Percentiles rank a stretch among this genome's conserved stretches.
Conservation (phyloP, 2,113 vertebrate species). For the Neoarius graeffei region DNA sequence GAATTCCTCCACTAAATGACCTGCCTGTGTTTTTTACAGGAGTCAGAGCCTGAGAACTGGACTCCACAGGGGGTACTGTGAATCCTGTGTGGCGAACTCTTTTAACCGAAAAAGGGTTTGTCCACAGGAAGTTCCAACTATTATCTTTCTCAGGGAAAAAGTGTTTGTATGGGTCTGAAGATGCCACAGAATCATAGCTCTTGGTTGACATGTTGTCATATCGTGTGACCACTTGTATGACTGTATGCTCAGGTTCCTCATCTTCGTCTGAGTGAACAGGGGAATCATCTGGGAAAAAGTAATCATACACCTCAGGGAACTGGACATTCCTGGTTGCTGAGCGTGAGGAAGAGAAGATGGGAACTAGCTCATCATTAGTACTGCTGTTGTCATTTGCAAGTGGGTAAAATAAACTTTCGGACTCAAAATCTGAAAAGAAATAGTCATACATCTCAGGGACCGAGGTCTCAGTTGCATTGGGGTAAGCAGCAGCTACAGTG, state of each 20-base stretch:
- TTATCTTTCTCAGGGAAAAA: slow-evolving; percentile 68
- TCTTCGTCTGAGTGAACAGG: slow-evolving; percentile 63
- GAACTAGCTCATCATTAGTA: slow-evolving; percentile 52
- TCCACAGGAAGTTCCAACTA: slow-evolving; percentile 66
- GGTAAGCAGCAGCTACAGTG: slow-evolving; percentile 15
- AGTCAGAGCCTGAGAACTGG: slow-evolving; percentile 35
- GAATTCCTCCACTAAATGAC: slow-evolving; percentile 28
- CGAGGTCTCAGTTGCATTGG: slow-evolving; percentile 65
- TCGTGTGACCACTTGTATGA: slow-evolving; percentile 63
- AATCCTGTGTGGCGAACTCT: slow-evolving; percentile 50
- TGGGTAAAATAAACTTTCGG: slow-evolving; percentile 65
- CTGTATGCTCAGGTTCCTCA: slow-evolving; percentile 40
- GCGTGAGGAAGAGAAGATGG: slow-evolving; percentile 64
- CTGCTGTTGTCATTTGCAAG: slow-evolving; percentile 40
- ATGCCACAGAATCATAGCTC: slow-evolving; percentile 28
- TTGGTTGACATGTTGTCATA: slow-evolving; percentile 32
- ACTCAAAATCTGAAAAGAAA: slow-evolving; percentile 82
- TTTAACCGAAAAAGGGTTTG: slow-evolving; percentile 69
- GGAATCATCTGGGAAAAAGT: slow-evolving; percentile 78
- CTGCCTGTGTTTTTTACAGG: slow-evolving; percentile 41
- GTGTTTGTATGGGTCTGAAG: slow-evolving; percentile 77
- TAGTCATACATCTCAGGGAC: slow-evolving; percentile 86
- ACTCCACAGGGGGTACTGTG: slow-evolving; percentile 21
- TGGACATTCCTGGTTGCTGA: slow-evolving; percentile 62
- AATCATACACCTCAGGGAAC: slow-evolving; percentile 85